Conservation (phyloP, 2,888 invertebrate species). For the Mythimna vitellina region DNA sequence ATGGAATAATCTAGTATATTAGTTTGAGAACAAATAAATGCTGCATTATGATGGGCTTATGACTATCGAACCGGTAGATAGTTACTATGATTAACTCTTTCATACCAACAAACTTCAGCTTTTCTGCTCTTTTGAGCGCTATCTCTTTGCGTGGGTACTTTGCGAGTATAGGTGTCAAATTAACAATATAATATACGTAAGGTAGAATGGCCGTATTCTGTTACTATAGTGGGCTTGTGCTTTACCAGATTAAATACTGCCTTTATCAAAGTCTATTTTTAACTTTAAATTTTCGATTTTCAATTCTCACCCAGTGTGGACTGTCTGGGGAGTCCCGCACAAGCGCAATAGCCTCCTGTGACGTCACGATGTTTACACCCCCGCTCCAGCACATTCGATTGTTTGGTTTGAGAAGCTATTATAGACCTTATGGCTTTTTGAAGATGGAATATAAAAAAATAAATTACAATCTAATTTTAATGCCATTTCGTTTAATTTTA, state of each 20-base stretch:
- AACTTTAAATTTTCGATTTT: not conserved
- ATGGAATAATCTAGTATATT: not conserved
- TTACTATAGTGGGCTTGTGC: no score
- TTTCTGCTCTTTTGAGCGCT: no score
- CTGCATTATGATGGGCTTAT: not conserved
- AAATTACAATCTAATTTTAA: not conserved
- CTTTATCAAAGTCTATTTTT: not conserved
- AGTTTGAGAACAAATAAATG: not conserved
- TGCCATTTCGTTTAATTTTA: not conserved
- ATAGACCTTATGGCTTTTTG: constrained; percentile 30
- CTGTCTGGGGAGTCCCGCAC: constrained; percentile 58
- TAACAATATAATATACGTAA: no score
- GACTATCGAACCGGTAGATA: not conserved
- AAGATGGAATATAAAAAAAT: not conserved
- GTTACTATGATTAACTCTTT: no score
- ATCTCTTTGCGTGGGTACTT: no score
- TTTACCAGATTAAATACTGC: no score
- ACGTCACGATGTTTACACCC: constrained; percentile 71
- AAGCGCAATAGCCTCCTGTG: constrained; percentile 71
- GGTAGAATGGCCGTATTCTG: no score
- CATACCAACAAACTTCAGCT: no score
- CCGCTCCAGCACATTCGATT: constrained; percentile 66
- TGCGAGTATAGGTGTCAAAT: no score
- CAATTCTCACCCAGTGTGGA: constrained; percentile 42
- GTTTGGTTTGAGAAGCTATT: constrained; percentile 63